Evolutionary conservation across 2,888 invertebrate species (phyloP).

Genomic region (Azorinus chamasolen): DNA sequence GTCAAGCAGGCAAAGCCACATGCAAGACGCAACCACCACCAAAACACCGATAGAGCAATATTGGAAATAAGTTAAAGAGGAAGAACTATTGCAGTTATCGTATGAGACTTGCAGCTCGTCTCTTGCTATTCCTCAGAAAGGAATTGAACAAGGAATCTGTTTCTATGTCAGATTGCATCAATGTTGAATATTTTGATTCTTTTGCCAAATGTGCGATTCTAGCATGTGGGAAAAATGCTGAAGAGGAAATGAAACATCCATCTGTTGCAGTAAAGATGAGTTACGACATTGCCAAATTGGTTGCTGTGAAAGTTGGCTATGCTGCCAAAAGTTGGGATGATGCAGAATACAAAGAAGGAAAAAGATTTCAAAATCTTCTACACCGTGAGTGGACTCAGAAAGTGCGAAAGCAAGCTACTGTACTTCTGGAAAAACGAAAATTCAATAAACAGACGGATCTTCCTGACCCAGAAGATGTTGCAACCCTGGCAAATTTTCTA

Average conservation of each 20-base stretch:
- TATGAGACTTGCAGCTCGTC: slow-evolving; percentile 40
- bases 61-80: slow-evolving; percentile 13
- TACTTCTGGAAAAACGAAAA: slow-evolving; percentile 16
- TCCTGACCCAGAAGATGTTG: slow-evolving; percentile 32
- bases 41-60: too few species aligned
- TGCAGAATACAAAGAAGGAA: slow-evolving; percentile 5
- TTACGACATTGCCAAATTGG: slow-evolving; percentile 17
- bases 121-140: slow-evolving; percentile 20
- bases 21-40: too few species aligned
- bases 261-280: slow-evolving; percentile 20
- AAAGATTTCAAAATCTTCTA: slow-evolving; percentile 1
- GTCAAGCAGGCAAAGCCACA: too few species aligned
- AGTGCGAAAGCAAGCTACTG: slow-evolving; percentile 15
- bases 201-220: slow-evolving; percentile 13
- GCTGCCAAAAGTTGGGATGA: slow-evolving; percentile 16
- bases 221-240: slow-evolving; percentile 25
- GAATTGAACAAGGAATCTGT: background rate
- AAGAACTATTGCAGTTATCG: slow-evolving; percentile 33
- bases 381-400: slow-evolving; percentile 19
- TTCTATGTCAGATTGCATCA: slow-evolving; percentile 7
- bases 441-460: slow-evolving; percentile 25
- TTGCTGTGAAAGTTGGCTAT: slow-evolving; percentile 18
- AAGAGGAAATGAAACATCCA: slow-evolving; percentile 30
- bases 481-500: slow-evolving; percentile 25
- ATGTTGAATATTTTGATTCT: slow-evolving; percentile 24